Evolutionary conservation across 2,888 invertebrate species (phyloP), one percentile per base, ranked within the genome.

Genomic region (Anagyrus pseudococci): DNA sequence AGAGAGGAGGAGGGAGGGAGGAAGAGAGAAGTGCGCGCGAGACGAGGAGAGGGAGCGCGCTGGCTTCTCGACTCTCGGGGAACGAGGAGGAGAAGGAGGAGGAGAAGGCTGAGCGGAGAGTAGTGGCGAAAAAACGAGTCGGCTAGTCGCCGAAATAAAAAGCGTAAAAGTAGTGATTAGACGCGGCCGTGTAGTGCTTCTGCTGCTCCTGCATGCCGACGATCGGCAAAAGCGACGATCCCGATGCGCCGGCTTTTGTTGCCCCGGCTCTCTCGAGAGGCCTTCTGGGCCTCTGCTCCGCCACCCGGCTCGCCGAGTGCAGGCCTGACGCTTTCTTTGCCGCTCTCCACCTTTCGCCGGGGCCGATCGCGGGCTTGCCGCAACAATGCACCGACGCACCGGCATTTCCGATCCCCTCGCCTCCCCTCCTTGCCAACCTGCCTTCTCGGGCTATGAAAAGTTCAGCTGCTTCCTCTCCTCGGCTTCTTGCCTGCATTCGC

Each of bases 161-260:
- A 80, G 78, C 78, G 79, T 79, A 75, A 79, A 77, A 77, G 75
- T 72, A 72, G 68, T 75, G 79, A 80, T 80, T 80, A 80, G 79
- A 76, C 73, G 76, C 73, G 76, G 76, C 72, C 76, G 76, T 75
- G 10, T 41, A 43, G 48, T 57, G 25, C 17, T 49, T 54, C 44
- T 64, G 50, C 19, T n/a, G n/a, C n/a, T 52, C 66, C 48, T 54
- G n/a, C n/a, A n/a, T n/a, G n/a, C n/a, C n/a, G n/a, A n/a, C n/a
- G n/a, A n/a, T n/a, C n/a, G n/a, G n/a, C n/a, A n/a, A n/a, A n/a
- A n/a, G n/a, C n/a, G n/a, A n/a, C n/a, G n/a, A n/a, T n/a, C n/a
- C n/a, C n/a, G n/a, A n/a, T n/a, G n/a, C n/a, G n/a, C n/a, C n/a
- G n/a, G n/a, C n/a, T n/a, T n/a, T n/a, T n/a, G n/a, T n/a, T n/a